Evolutionary conservation across 1,140 invertebrate species (phyloP).

Genomic region (Arctopsyche grandis): DNA sequence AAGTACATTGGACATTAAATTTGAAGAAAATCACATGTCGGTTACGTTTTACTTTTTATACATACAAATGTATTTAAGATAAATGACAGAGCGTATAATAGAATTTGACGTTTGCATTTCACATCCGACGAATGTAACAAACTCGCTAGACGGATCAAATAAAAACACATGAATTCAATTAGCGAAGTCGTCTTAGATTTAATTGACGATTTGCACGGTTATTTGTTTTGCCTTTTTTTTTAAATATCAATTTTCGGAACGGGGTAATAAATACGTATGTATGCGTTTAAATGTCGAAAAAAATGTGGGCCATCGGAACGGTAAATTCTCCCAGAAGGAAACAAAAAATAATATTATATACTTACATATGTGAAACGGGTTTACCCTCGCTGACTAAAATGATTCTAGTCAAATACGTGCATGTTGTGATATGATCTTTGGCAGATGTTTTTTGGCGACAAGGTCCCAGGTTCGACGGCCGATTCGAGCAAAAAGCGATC

Average conservation of each 20-base stretch:
- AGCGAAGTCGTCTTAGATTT: background rate
- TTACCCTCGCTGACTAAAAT: slow-evolving; percentile 14
- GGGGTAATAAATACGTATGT: too few relatives aligned
- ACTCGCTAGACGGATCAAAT: background rate
- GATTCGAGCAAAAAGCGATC: background rate
- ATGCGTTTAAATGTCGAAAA: slow-evolving; percentile 4
- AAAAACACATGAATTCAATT: background rate
- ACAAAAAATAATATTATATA: slow-evolving; percentile 30
- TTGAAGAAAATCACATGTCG: too few relatives aligned
- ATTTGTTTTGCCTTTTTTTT: too few relatives aligned
- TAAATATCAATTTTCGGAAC: too few relatives aligned
- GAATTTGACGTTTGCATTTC: too few relatives aligned
- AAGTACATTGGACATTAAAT: too few relatives aligned
- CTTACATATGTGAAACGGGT: slow-evolving; percentile 18
- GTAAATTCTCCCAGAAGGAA: slow-evolving; percentile 28
- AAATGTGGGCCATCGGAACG: slow-evolving; percentile 30
- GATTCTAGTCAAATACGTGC: background rate
- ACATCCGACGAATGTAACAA: too few relatives aligned
- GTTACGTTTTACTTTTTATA: too few relatives aligned
- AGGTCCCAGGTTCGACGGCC: slow-evolving; percentile 1
- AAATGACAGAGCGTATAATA: too few relatives aligned
- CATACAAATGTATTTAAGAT: too few relatives aligned
- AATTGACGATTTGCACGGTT: too few relatives aligned
- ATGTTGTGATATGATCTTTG: background rate
- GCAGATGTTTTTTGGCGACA: slow-evolving; percentile 6